Percentiles rank a stretch among this genome's conserved stretches.
Conservation (phyloP, 2,113 vertebrate species). For the Scomber scombrus region DNA sequence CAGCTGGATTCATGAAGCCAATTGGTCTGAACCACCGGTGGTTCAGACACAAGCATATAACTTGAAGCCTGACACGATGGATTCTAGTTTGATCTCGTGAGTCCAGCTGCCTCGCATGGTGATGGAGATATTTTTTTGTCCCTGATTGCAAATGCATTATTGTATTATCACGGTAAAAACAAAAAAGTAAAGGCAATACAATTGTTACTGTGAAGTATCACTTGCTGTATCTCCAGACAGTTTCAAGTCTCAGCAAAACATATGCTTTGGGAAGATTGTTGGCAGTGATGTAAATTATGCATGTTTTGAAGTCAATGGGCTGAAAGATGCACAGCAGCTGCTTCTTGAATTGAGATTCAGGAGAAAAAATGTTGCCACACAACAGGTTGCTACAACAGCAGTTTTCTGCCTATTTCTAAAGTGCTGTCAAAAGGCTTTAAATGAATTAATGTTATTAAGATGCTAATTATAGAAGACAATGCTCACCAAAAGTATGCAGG, state of each 20-base stretch:
- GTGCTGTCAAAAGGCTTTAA: constrained; percentile 2
- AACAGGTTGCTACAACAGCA: constrained; percentile 57
- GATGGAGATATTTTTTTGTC: no score
- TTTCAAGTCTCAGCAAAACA: constrained; percentile 6
- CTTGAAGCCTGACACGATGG: no score
- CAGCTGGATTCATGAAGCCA: no score
- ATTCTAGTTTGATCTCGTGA: no score
- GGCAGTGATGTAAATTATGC: constrained; percentile 9
- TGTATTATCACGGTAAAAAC: not conserved
- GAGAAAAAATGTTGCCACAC: constrained; percentile 21
- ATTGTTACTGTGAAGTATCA: constrained; percentile 17
- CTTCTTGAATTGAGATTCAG: constrained; percentile 1
- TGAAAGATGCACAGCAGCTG: constrained; percentile 28
- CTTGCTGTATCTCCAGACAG: not conserved
- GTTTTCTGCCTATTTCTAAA: not conserved
- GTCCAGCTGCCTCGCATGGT: no score
- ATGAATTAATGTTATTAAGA: not conserved
- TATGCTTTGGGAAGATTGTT: not conserved
- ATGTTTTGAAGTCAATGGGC: constrained; percentile 19
- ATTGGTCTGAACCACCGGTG: no score
- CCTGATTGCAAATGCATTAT: no score
- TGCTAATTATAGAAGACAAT: not conserved
- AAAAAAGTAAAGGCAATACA: not conserved
- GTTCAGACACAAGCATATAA: no score
- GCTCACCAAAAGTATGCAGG: not conserved